Conservation (phyloP, 2,888 invertebrate species). For the Limnephilus marmoratus region DNA sequence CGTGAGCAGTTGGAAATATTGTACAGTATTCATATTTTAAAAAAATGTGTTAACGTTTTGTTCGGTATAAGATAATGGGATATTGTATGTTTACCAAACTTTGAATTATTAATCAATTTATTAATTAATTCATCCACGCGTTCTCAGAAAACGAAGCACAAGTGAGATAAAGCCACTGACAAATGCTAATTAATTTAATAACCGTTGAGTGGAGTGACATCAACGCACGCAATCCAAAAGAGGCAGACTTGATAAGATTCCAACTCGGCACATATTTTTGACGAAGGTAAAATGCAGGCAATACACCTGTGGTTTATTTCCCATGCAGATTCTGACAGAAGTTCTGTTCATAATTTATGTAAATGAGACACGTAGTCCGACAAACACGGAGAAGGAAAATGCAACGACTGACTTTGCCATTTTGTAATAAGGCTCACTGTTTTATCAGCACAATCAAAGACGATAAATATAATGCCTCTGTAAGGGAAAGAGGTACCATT, state of each 20-base stretch:
- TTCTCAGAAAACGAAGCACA: not conserved
- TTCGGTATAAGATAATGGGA: too few relatives aligned
- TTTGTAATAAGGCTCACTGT: conserved; percentile 3
- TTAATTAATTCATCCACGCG: not conserved
- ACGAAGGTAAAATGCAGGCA: conserved; percentile 3
- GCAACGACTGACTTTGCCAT: not conserved
- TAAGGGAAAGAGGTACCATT: not conserved
- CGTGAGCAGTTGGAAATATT: too few relatives aligned
- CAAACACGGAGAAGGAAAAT: not conserved
- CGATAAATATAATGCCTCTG: not conserved
- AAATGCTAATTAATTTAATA: not conserved
- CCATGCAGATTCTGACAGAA: not conserved
- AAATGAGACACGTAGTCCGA: conserved; percentile 19
- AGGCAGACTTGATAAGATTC: conserved; percentile 4
- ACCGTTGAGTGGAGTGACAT: not conserved
- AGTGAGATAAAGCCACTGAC: not conserved
- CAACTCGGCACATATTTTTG: conserved; percentile 21
- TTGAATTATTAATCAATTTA: not conserved
- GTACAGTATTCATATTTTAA: too few relatives aligned
- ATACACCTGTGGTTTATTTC: conserved; percentile 17
- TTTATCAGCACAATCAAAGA: conserved; percentile 20
- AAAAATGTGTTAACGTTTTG: too few relatives aligned
- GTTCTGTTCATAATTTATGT: conserved; percentile 30
- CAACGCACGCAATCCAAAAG: not conserved
- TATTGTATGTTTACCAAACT: not conserved